These are phyloP conservation scores for Pristionchus exspectatus DNA, from an alignment of 2,888 invertebrate species.

Conservation along the genomic window DNA sequence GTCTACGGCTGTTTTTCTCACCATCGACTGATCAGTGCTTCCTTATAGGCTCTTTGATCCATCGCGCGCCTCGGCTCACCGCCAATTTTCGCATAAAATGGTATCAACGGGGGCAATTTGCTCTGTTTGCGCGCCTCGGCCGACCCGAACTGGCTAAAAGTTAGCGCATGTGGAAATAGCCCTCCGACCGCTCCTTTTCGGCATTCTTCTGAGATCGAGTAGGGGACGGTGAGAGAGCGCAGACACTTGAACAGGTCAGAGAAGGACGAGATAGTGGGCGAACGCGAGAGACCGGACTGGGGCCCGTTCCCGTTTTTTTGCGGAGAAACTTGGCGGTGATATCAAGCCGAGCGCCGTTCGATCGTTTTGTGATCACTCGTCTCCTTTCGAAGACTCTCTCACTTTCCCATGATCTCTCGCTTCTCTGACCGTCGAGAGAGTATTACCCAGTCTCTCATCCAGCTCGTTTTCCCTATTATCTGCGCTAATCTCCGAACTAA, in stretches of 20 bases:
- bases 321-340: neutral
- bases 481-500: constrained; percentile 1
- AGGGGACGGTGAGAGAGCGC: neutral
- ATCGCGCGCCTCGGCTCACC: neutral
- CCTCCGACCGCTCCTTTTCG: neutral
- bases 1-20: neutral
- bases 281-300: neutral
- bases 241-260: neutral
- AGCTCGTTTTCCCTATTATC: constrained; percentile 24
- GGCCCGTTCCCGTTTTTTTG: neutral
- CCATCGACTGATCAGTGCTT: neutral
- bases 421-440: neutral
- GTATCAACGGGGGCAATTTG: constrained; percentile 22
- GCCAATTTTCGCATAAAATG: constrained; percentile 10
- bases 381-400: neutral
- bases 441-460: neutral
- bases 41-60: neutral
- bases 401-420: neutral
- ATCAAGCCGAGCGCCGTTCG: neutral
- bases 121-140: neutral
- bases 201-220: neutral
- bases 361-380: neutral
- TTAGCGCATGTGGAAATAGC: neutral
- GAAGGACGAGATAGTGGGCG: neutral
- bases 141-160: constrained; percentile 1